Evolutionary conservation across 2,888 invertebrate species (phyloP).

Genomic region (Clepsis dumicolana): DNA sequence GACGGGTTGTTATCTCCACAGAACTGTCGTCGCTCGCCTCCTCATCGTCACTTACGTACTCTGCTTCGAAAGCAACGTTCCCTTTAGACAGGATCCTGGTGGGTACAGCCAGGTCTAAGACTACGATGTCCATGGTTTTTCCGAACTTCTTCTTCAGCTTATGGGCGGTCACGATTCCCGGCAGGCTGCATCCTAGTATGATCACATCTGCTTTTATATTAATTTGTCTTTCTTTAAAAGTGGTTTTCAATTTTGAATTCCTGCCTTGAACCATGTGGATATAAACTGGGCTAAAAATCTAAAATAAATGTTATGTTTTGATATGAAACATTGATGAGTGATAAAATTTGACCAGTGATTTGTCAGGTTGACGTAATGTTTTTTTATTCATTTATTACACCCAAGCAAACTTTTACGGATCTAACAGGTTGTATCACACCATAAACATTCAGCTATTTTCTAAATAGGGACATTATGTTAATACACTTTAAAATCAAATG

Average conservation of each 20-base stretch:
- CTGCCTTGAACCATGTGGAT: slow-evolving; percentile 4
- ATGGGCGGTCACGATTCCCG: slow-evolving; percentile 78
- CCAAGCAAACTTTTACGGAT: too few relatives aligned
- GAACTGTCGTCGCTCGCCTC: slow-evolving; percentile 43
- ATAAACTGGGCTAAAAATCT: background rate
- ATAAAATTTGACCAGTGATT: background rate
- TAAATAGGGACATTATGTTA: too few relatives aligned
- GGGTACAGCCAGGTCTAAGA: slow-evolving; percentile 64
- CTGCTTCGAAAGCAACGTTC: slow-evolving; percentile 67
- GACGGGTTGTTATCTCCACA: slow-evolving; percentile 19
- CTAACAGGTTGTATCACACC: too few relatives aligned
- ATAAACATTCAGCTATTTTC: too few relatives aligned
- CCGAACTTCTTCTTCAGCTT: slow-evolving; percentile 77
- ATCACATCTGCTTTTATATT: slow-evolving; percentile 75
- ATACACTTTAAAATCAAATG: too few relatives aligned
- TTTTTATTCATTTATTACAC: background rate
- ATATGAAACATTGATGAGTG: background rate
- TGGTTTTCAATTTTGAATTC: slow-evolving; percentile 8
- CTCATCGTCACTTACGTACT: slow-evolving; percentile 44
- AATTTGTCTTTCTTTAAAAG: slow-evolving; percentile 43
- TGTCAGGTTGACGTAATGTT: background rate
- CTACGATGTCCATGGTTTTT: slow-evolving; percentile 72
- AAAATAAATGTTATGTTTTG: background rate
- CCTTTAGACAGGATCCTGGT: slow-evolving; percentile 53
- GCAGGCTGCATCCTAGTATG: slow-evolving; percentile 76